Evolutionary conservation across 2,888 invertebrate species (phyloP), one percentile per base, ranked within the genome.

Genomic region (Clanis bilineata): DNA sequence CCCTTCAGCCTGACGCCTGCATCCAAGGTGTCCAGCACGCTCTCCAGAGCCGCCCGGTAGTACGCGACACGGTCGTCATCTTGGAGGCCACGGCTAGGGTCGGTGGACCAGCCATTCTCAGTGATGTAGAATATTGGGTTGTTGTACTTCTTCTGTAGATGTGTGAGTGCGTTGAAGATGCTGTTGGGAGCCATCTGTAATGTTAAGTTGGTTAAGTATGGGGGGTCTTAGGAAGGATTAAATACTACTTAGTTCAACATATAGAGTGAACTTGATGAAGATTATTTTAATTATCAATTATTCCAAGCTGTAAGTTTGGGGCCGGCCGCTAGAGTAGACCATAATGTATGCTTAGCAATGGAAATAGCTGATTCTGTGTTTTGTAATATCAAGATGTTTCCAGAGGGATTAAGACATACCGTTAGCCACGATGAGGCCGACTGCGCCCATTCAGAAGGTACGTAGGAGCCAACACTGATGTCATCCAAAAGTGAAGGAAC

Each of bases 81-180:
- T 0, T 84, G 71, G 1, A 92, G 68, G 12, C 79, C 82, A 1
- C 61, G 60, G 0, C 68, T 70, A 0, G 76, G 71, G 0, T 41
- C 1, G 18, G 89, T 90, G 5, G 93, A 90, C 83, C 88, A 92
- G 6, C 95, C 95, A 62, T 94, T 95, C 72, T 95, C 95, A 0
- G 94, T 93, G 36, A 95, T 84, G 65, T 93, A 93, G 64, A 95
- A 86, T 36, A 86, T 71, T 0, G 93, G 92, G 69, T 93, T 88
- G 22, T 90, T 88, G 72, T 93, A 94, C 60, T 82, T 86, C 1
- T 78, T 68, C 38, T 86, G 84, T 0, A 94, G 73, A 61, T 93
- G 90, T 2, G 86, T 90, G 0, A 95, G 72, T 0, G 93, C 68
- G 60, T 93, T 93, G 64, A 86, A 81, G 36, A 95, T 84, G 21